Evolutionary conservation across 2,797 vertebrate species (phyloP), one percentile per base, ranked within the genome.

Genomic region (Sebastes matsubarae): DNA sequence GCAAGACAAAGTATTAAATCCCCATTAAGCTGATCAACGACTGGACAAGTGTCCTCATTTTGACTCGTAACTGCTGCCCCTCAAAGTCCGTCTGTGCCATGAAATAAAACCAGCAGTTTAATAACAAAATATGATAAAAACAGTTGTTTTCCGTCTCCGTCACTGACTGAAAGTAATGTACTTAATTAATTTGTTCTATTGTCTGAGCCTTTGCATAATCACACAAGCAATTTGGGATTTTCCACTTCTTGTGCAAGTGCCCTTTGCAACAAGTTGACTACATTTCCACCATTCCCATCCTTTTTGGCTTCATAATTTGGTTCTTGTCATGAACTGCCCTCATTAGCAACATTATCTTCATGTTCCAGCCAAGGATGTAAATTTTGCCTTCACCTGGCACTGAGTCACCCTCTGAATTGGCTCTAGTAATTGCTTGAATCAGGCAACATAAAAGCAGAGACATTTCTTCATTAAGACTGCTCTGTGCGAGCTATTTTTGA

Each of bases 1-100:
- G 88, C 84, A 89, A 90, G 88, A 89, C 84, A 83, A 86, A 64
- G 36, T 83, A 90, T 89, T 87, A 93, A 94, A 89, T 93, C 92
- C 77, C 80, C 83, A 90, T 92, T 94, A 95, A 94, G 91, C 92
- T 90, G 92, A 91, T 94, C 87, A 92, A 59, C 80, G 52, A 34
- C 27, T 64, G 83, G 86, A 77, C 78, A 34, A 61, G 87, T 66
- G 88, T 87, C 92, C 91, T 90, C 86, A 63, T 94, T 94, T 90
- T 78, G 77, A 88, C 76, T 55, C 60, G 59, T 32, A 81, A 76
- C 78, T 58, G 74, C 70, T 58, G 59, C 72, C 69, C 84, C 77
- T 76, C 54, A 83, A 87, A 86, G 38, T 76, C 74, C 63, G 4
- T 61, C 84, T 6, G 71, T 74, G 76, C 55, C 72, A 2, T 86